phyloP scores from a whole-genome alignment of 2,888 invertebrate genomes.

The Keiferia lycopersicella region DNA sequence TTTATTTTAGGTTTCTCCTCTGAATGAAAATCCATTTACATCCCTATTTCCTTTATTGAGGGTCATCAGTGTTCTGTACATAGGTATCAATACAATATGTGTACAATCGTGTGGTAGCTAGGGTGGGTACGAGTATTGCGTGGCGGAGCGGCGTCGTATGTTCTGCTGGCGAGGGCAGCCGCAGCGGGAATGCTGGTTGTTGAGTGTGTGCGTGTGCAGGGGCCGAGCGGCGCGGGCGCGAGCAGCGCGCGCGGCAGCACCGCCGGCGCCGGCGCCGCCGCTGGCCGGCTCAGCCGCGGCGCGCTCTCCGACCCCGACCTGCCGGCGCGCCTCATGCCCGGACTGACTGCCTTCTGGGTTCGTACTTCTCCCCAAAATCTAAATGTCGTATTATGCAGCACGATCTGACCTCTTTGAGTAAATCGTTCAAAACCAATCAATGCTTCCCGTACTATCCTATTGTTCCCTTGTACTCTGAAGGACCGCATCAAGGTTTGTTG shows the following conservation, averaged over 20 bases:
- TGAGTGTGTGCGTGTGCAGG: constrained; percentile 45
- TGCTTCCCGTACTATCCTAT: not conserved
- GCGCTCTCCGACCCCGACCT: constrained; percentile 74
- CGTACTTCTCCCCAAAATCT: constrained; percentile 44
- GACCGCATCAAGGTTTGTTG: no score
- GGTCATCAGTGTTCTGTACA: no score
- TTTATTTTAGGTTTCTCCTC: not conserved
- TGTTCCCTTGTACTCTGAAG: not conserved
- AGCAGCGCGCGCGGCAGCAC: constrained; percentile 47
- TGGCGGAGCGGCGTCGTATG: constrained; percentile 3
- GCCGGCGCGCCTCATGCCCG: constrained; percentile 64
- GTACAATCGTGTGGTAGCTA: not conserved
- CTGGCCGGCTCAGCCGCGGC: constrained; percentile 63
- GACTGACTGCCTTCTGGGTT: constrained; percentile 71
- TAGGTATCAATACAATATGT: no score
- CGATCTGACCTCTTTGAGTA: not conserved
- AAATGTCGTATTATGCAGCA: not conserved
- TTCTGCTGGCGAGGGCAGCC: constrained; percentile 20
- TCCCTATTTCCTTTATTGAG: not conserved
- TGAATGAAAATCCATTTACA: not conserved
- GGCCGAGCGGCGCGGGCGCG: constrained; percentile 46
- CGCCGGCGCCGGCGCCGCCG: constrained; percentile 51
- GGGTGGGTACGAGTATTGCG: not conserved
- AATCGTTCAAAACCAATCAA: not conserved
- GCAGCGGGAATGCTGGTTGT: constrained; percentile 14